Conservation (phyloP, 2,888 invertebrate species). For the Cosmopolites sordidus region DNA sequence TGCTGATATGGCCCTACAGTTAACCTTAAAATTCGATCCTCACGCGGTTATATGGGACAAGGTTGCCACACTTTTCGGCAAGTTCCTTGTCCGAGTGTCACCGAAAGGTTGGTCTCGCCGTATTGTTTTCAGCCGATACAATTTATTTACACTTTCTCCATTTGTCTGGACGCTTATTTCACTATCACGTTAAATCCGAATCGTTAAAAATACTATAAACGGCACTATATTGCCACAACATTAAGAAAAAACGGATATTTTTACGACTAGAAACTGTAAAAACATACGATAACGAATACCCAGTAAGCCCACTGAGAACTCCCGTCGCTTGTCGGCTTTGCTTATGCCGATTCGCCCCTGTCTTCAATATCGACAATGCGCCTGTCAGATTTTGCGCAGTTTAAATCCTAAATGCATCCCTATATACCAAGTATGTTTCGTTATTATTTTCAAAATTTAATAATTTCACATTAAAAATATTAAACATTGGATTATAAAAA, state of each 20-base stretch:
- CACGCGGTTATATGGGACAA: slow-evolving; percentile 5
- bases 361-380: background rate
- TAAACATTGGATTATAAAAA: too few relatives aligned
- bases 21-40: slow-evolving; percentile 15
- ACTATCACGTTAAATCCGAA: background rate
- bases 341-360: background rate
- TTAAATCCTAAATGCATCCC: too few relatives aligned
- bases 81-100: slow-evolving; percentile 12
- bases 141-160: slow-evolving; percentile 8
- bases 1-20: slow-evolving; percentile 4
- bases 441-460: too few relatives aligned
- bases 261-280: background rate
- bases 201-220: slow-evolving; percentile 6
- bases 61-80: slow-evolving; percentile 15
- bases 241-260: background rate
- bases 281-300: background rate
- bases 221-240: slow-evolving; percentile 4
- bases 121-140: slow-evolving; percentile 24
- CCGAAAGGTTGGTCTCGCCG: slow-evolving; percentile 17
- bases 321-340: background rate
- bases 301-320: background rate
- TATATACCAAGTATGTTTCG: too few relatives aligned
- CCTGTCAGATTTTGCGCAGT: background rate
- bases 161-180: background rate
- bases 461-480: too few relatives aligned